These are phyloP conservation scores for Phataginus tetradactyla DNA, from an alignment of 2,797 vertebrate genomes.

Conservation along the genomic window DNA sequence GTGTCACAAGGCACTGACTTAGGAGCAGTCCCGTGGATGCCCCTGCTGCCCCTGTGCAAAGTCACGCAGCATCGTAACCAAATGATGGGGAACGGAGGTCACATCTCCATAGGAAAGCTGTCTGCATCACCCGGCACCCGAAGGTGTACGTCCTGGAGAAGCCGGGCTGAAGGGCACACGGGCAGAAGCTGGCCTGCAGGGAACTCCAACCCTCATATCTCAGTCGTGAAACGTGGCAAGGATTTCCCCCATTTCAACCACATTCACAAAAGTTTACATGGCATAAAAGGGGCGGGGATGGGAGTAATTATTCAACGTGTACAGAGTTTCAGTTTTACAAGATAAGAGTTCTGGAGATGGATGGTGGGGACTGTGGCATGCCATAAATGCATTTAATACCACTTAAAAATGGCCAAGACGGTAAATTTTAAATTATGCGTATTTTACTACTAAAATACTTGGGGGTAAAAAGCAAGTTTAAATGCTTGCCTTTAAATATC, in stretches of 20 bases:
- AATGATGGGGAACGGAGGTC: not conserved
- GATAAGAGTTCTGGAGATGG: not conserved
- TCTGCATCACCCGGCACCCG: fast-evolving
- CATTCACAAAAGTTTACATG: not conserved
- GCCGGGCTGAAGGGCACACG: fast-evolving
- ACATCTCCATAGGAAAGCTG: not conserved
- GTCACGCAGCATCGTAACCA: not conserved
- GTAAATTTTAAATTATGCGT: not conserved
- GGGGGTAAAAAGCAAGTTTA: not conserved
- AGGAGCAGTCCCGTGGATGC: too few relatives aligned
- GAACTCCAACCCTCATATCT: not conserved
- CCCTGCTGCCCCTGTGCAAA: not conserved
- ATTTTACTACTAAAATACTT: not conserved
- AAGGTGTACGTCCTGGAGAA: not conserved
- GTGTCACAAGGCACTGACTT: fast-evolving
- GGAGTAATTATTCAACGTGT: not conserved
- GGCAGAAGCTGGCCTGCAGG: not conserved
- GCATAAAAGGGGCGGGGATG: not conserved
- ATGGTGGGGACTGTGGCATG: not conserved
- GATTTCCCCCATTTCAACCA: not conserved
- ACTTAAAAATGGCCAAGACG: not conserved
- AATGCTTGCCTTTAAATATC: not conserved
- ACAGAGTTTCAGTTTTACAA: not conserved
- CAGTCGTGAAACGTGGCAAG: not conserved
- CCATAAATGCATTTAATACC: not conserved